These are phyloP conservation scores for Scalopus aquaticus DNA, from an alignment of 2,113 vertebrate genomes.

Conservation along the genomic window DNA sequence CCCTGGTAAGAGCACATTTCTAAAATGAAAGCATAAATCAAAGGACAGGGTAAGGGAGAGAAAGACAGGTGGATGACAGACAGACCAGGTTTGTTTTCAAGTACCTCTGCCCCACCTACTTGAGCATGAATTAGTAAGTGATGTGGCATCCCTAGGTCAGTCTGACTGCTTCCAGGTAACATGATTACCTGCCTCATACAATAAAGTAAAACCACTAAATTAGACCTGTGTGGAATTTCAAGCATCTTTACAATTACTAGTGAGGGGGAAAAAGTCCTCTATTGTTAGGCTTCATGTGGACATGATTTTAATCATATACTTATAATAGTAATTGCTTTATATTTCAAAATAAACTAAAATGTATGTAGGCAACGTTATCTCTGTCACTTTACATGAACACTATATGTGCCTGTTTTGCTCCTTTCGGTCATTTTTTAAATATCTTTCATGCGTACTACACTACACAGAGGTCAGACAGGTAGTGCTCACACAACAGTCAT, in stretches of 20 bases:
- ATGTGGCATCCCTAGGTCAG: background rate
- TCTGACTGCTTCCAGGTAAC: background rate
- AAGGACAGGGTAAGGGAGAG: background rate
- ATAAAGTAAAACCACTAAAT: conserved; percentile 21
- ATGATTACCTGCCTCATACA: conserved; percentile 11
- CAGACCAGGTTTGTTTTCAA: background rate
- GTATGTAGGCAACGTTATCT: background rate
- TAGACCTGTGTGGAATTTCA: background rate
- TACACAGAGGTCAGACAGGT: background rate
- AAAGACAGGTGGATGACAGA: background rate
- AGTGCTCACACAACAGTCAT: background rate
- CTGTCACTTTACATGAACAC: background rate
- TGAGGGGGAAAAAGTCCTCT: background rate
- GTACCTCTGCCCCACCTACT: background rate
- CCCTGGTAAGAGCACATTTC: background rate
- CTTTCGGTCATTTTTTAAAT: background rate
- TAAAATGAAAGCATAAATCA: conserved; percentile 19
- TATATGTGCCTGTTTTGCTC: background rate
- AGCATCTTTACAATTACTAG: background rate
- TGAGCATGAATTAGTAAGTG: conserved; percentile 28
- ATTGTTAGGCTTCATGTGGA: background rate
- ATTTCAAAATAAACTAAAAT: conserved; percentile 26
- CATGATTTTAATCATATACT: background rate
- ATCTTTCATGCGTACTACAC: background rate
- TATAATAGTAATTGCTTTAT: background rate